Conservation (phyloP, 2,797 vertebrate genomes). For the Sebastes miniatus region DNA sequence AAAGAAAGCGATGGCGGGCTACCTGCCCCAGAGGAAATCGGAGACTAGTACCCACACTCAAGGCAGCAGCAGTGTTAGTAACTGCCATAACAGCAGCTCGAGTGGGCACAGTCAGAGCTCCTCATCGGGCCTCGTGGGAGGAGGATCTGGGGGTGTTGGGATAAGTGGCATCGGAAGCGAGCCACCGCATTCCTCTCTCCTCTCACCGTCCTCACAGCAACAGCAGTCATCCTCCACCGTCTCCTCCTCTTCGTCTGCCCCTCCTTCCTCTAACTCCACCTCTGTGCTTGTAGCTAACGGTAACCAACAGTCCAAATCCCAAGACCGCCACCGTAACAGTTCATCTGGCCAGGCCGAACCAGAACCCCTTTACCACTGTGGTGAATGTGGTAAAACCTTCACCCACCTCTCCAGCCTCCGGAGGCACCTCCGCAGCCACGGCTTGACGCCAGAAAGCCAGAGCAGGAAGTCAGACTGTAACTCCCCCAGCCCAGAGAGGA, state of each 20-base stretch:
- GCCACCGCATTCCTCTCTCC: slow-evolving; percentile 76
- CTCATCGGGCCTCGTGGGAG: slow-evolving; percentile 79
- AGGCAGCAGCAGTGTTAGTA: slow-evolving; percentile 64
- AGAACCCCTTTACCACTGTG: slow-evolving; percentile 89
- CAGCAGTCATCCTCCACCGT: slow-evolving; percentile 79
- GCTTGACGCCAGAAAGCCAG: slow-evolving; percentile 79
- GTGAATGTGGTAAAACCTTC: slow-evolving; percentile 92
- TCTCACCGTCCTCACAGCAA: slow-evolving; percentile 76
- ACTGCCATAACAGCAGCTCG: slow-evolving; percentile 80
- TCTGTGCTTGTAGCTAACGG: slow-evolving; percentile 82
- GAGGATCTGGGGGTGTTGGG: slow-evolving; percentile 72
- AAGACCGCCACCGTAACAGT: slow-evolving; percentile 66
- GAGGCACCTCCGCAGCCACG: slow-evolving; percentile 91
- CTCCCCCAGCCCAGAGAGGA: slow-evolving; percentile 83
- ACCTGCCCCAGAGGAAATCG: slow-evolving; percentile 84
- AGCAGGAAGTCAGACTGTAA: slow-evolving; percentile 74
- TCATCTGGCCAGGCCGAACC: slow-evolving; percentile 76
- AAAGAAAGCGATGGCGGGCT: slow-evolving; percentile 87
- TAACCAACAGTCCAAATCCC: slow-evolving; percentile 79
- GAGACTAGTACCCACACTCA: slow-evolving; percentile 64
- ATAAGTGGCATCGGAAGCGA: slow-evolving; percentile 79
- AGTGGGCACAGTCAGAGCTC: slow-evolving; percentile 80
- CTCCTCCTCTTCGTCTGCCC: slow-evolving; percentile 81
- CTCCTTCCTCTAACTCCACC: slow-evolving; percentile 78
- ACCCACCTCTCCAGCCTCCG: slow-evolving; percentile 94